Evolutionary conservation across 2,888 invertebrate species (phyloP).

Genomic region (Didymodactylos carnosus): DNA sequence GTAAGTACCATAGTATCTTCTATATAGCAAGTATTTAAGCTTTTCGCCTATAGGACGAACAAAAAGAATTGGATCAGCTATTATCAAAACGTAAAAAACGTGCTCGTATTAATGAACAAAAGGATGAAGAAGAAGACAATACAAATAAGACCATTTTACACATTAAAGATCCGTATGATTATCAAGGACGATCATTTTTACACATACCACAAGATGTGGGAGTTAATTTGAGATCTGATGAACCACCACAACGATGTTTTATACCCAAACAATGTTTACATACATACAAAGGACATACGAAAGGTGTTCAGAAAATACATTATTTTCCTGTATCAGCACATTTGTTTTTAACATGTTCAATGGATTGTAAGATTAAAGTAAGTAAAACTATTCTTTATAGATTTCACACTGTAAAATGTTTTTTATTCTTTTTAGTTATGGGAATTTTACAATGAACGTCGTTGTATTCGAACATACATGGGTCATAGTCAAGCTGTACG

Average conservation of each 20-base stretch:
- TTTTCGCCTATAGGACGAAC: no score
- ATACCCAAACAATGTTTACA: constrained; percentile 82
- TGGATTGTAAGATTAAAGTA: constrained; percentile 79
- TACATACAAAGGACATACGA: constrained; percentile 89
- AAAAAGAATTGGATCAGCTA: constrained; percentile 78
- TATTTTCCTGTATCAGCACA: constrained; percentile 89
- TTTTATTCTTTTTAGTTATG: no score
- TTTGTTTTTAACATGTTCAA: constrained; percentile 73
- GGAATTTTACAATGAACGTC: constrained; percentile 86
- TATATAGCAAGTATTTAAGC: no score
- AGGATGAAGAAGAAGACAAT: not conserved
- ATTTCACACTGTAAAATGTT: no score
- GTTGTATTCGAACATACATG: constrained; percentile 76
- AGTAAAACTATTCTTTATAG: no score
- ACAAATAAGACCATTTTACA: no score
- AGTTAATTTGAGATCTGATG: constrained; percentile 61
- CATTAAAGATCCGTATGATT: constrained; percentile 77
- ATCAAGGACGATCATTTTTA: constrained; percentile 83
- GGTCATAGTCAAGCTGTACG: constrained; percentile 90
- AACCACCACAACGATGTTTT: constrained; percentile 81
- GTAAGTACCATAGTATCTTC: constrained; percentile 37
- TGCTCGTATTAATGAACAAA: no score
- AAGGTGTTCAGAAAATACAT: constrained; percentile 75
- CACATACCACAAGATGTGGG: constrained; percentile 78
- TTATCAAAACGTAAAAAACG: constrained; percentile 59